phyloP scores from a whole-genome alignment of 2,797 vertebrate genomes.

The Sebastes itinus region DNA sequence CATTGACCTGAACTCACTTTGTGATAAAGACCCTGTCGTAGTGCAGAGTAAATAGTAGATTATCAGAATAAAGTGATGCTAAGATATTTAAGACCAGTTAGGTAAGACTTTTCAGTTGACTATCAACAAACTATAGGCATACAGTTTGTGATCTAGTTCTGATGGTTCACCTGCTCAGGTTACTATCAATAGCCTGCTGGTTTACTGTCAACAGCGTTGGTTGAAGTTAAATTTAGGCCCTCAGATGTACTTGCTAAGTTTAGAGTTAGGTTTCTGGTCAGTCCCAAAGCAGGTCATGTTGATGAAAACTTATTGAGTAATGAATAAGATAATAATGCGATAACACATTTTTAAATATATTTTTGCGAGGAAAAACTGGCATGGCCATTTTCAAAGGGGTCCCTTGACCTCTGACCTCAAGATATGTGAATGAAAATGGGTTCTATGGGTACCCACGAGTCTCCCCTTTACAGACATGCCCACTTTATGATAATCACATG shows the following conservation, averaged over 20 bases:
- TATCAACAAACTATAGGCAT: not conserved
- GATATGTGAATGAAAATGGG: too few species aligned
- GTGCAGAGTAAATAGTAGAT: too few species aligned
- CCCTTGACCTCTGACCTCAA: too few species aligned
- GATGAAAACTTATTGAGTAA: not conserved
- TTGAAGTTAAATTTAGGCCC: not conserved
- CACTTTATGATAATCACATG: too few species aligned
- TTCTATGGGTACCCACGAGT: too few species aligned
- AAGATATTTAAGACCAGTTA: not conserved
- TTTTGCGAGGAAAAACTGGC: too few species aligned
- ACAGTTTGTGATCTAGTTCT: not conserved
- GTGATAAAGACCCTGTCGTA: not conserved
- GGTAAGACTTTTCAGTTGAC: not conserved
- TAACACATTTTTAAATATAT: too few species aligned
- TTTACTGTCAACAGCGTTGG: constrained; percentile 12
- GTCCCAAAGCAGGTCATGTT: not conserved
- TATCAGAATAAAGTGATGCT: too few species aligned
- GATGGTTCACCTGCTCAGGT: not conserved
- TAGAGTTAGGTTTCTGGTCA: not conserved
- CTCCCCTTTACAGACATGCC: too few species aligned
- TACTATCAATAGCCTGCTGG: not conserved
- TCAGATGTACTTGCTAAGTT: not conserved
- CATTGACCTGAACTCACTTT: not conserved
- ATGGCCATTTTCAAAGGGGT: too few species aligned
- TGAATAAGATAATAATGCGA: not conserved